Evolutionary conservation across 2,113 vertebrate genomes (phyloP).

Genomic region (Dasyprocta punctata): DNA sequence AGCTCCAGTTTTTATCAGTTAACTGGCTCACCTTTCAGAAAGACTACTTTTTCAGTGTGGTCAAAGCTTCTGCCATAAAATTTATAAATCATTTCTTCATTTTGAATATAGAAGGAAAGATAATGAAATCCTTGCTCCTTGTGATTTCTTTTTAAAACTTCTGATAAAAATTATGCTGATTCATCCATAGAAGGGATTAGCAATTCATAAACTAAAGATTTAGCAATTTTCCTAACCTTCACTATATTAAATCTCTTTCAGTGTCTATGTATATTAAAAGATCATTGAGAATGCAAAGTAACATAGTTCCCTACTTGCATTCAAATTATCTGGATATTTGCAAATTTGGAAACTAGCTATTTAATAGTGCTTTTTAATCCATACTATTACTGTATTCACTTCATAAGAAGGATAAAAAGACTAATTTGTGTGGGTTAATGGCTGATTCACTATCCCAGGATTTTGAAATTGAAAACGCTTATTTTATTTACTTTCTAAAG

Average conservation of each 20-base stretch:
- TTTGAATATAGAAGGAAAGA: conserved; percentile 67
- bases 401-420: background rate
- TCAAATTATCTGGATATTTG: conserved; percentile 43
- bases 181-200: conserved; percentile 60
- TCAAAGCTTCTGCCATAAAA: conserved; percentile 59
- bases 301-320: conserved; percentile 8
- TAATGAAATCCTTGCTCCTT: conserved; percentile 65
- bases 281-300: conserved; percentile 28
- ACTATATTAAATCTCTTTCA: conserved; percentile 56
- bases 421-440: background rate
- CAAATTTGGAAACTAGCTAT: background rate
- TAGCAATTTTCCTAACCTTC: conserved; percentile 50
- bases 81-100: conserved; percentile 75
- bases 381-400: conserved; percentile 1
- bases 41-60: conserved; percentile 33
- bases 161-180: conserved; percentile 73
- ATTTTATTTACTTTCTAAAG: background rate
- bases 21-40: conserved; percentile 72
- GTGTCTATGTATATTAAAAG: conserved; percentile 5
- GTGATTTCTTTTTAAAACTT: conserved; percentile 66
- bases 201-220: conserved; percentile 70
- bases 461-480: conserved; percentile 14
- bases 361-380: background rate
- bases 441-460: background rate
- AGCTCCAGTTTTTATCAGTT: conserved; percentile 71